Percentiles rank a stretch among this genome's conserved stretches.
These are phyloP conservation scores for Cirrhinus mrigala DNA, from an alignment of 2,797 vertebrate species.

Conservation along the genomic window DNA sequence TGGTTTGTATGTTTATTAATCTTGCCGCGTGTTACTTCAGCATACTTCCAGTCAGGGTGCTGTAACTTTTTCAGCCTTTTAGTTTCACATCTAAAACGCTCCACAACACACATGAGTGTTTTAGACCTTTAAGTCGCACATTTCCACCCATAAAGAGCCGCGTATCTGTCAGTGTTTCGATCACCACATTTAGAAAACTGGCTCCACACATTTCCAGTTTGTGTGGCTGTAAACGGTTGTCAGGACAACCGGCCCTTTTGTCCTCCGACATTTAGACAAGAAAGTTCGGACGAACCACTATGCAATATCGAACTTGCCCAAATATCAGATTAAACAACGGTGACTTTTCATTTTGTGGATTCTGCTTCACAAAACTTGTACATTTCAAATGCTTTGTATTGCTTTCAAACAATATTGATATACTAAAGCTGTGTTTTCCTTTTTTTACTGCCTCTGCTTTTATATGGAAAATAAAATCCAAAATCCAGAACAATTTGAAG, in stretches of 20 bases:
- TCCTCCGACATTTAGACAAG: constrained; percentile 44
- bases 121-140: constrained; percentile 77
- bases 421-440: constrained; percentile 69
- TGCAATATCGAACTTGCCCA: constrained; percentile 52
- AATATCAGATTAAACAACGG: constrained; percentile 19
- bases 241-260: constrained; percentile 56
- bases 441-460: constrained; percentile 68
- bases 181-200: constrained; percentile 53
- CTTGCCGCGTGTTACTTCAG: constrained; percentile 30
- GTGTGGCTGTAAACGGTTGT: constrained; percentile 49
- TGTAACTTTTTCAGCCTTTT: constrained; percentile 67
- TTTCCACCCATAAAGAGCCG: constrained; percentile 71
- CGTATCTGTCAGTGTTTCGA: constrained; percentile 63
- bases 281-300: constrained; percentile 56
- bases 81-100: constrained; percentile 70
- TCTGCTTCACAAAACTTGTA: constrained; percentile 64
- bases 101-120: constrained; percentile 53
- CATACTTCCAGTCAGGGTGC: constrained; percentile 59
- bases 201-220: constrained; percentile 74
- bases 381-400: constrained; percentile 82
- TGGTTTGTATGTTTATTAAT: constrained; percentile 38
- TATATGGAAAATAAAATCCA: constrained; percentile 75
- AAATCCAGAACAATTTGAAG: constrained; percentile 41
- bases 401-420: constrained; percentile 71
- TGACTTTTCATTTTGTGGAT: constrained; percentile 53